Conservation (phyloP, 2,113 vertebrate genomes). For the Cinclus cinclus region DNA sequence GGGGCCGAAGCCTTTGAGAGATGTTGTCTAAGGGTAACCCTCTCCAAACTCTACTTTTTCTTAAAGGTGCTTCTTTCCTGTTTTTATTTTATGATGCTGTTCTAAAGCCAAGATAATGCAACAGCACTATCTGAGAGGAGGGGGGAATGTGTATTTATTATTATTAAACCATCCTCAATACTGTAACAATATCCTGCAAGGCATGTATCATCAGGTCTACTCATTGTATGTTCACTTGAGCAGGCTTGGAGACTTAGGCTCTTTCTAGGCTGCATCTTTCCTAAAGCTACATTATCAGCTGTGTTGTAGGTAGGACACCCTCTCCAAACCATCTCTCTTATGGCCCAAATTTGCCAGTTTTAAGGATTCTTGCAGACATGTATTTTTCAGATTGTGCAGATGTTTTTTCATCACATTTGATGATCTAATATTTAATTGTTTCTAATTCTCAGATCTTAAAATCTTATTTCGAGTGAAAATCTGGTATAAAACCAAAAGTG, state of each 20-base stretch:
- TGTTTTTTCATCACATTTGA: not conserved
- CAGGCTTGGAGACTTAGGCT: not conserved
- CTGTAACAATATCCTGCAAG: not conserved
- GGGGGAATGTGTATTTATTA: not conserved
- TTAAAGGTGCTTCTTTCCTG: not conserved
- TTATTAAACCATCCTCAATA: not conserved
- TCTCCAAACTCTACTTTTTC: not conserved
- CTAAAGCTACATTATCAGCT: not conserved
- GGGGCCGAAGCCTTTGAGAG: not conserved
- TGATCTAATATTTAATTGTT: not conserved
- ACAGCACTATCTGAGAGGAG: not conserved
- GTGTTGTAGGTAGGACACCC: rapidly evolving
- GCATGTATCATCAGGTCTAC: not conserved
- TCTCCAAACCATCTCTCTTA: not conserved
- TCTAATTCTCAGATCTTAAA: not conserved
- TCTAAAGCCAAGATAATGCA: not conserved
- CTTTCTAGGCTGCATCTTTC: not conserved
- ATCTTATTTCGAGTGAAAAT: not conserved
- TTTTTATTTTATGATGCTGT: not conserved
- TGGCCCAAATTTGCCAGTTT: not conserved
- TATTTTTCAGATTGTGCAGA: not conserved
- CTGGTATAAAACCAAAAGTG: not conserved
- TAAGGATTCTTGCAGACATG: not conserved
- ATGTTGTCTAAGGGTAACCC: not conserved
- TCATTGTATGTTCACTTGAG: not conserved